Evolutionary conservation across 1,140 invertebrate genomes (phyloP).

Genomic region (Myzus persicae): DNA sequence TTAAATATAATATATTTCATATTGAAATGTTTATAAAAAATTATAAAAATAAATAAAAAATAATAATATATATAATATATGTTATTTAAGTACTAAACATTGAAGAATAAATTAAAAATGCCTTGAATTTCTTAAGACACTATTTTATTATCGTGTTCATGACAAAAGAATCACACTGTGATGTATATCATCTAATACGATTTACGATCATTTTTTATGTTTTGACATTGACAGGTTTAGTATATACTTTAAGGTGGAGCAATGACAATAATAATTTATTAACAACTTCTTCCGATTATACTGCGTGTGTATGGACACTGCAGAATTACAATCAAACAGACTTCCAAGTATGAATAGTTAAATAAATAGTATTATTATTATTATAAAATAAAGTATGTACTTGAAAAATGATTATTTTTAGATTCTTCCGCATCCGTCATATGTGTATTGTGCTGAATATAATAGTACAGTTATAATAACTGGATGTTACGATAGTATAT

Average conservation of each 20-base stretch:
- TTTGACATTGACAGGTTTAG: slow-evolving; percentile 66
- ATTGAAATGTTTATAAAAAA: too few relatives aligned
- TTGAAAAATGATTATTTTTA: slow-evolving; percentile 61
- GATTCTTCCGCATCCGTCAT: slow-evolving; percentile 73
- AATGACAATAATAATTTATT: slow-evolving; percentile 68
- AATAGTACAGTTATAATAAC: slow-evolving; percentile 67
- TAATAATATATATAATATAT: too few relatives aligned
- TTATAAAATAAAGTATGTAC: neutral
- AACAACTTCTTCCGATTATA: slow-evolving; percentile 73
- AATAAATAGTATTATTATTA: too few relatives aligned
- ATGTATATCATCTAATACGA: neutral
- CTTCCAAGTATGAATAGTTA: slow-evolving; percentile 30
- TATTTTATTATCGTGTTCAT: neutral
- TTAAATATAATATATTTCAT: too few relatives aligned
- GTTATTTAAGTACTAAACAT: neutral
- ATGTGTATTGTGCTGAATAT: slow-evolving; percentile 70
- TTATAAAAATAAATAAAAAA: too few relatives aligned
- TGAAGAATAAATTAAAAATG: neutral
- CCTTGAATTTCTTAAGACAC: neutral
- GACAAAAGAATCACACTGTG: neutral
- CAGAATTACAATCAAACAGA: slow-evolving; percentile 22
- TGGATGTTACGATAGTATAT: slow-evolving; percentile 71
- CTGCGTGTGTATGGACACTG: slow-evolving; percentile 68
- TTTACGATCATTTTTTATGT: neutral
- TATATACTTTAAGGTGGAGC: slow-evolving; percentile 73